Percentiles rank a stretch among this genome's conserved stretches.
Evolutionary conservation across 2,113 vertebrate genomes (phyloP).

Genomic region (Epinephelus fuscoguttatus): DNA sequence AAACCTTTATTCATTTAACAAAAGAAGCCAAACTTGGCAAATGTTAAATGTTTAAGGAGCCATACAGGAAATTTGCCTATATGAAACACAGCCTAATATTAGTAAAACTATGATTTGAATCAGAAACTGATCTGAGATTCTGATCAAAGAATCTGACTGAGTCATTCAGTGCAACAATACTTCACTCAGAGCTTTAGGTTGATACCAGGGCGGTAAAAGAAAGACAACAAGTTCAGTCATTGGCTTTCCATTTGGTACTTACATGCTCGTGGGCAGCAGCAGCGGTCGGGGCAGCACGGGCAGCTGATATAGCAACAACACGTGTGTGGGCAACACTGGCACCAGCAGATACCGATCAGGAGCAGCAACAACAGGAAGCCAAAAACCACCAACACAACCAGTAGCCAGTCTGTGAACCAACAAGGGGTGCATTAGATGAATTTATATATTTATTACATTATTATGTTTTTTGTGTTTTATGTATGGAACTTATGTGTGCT

Average conservation of each 20-base stretch:
- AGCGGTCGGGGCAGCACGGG: conserved; percentile 92
- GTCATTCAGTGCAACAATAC: neutral
- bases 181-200: too few species aligned
- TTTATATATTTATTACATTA: neutral
- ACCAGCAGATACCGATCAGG: conserved; percentile 93
- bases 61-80: neutral
- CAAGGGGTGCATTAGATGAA: neutral
- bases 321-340: conserved; percentile 94
- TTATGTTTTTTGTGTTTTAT: too few species aligned
- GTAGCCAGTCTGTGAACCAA: conserved; percentile 88
- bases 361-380: conserved; percentile 87
- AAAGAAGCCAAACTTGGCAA: too few species aligned
- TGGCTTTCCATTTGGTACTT: conserved; percentile 69
- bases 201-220: neutral
- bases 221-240: neutral
- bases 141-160: neutral
- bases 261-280: conserved; percentile 92
- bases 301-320: conserved; percentile 94
- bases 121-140: neutral
- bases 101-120: neutral
- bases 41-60: neutral
- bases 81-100: too few species aligned
- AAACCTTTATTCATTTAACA: neutral
- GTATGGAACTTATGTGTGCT: too few species aligned
- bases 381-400: conserved; percentile 89